phyloP scores from a whole-genome alignment of 2,888 invertebrate genomes.

The Thereva unica region DNA sequence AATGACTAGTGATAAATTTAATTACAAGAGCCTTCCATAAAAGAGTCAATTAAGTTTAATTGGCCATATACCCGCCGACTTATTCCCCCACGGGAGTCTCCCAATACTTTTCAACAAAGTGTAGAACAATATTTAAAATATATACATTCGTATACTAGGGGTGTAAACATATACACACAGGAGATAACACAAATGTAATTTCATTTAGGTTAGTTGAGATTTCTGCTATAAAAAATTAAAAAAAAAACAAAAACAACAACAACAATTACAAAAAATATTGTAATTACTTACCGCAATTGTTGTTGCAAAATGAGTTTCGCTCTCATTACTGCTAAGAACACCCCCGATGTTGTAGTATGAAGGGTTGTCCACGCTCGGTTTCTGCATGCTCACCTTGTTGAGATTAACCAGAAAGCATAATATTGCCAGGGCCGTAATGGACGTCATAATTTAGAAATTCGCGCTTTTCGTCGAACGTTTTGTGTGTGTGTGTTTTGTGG shows the following conservation, averaged over 20 bases:
- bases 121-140: too few species aligned
- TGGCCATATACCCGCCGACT: too few species aligned
- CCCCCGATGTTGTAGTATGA: conserved; percentile 86
- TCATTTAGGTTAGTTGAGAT: too few species aligned
- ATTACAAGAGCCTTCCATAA: too few species aligned
- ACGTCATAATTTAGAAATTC: conserved; percentile 40
- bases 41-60: too few species aligned
- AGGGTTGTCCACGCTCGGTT: conserved; percentile 62
- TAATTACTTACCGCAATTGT: conserved; percentile 74
- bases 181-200: too few species aligned
- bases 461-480: not conserved
- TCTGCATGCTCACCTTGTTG: conserved; percentile 39
- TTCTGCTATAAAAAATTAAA: too few species aligned
- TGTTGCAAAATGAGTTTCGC: conserved; percentile 78
- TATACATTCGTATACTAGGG: too few species aligned
- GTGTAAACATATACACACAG: too few species aligned
- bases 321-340: conserved; percentile 83
- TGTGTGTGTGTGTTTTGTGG: not conserved
- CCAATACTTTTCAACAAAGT: too few species aligned
- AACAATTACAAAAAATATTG: not conserved
- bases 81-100: too few species aligned
- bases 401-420: conserved; percentile 37
- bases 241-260: not conserved
- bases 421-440: conserved; percentile 28
- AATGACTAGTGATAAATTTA: too few species aligned